phyloP scores from a whole-genome alignment of 2,113 vertebrate species.

The Dermatemys mawii region DNA sequence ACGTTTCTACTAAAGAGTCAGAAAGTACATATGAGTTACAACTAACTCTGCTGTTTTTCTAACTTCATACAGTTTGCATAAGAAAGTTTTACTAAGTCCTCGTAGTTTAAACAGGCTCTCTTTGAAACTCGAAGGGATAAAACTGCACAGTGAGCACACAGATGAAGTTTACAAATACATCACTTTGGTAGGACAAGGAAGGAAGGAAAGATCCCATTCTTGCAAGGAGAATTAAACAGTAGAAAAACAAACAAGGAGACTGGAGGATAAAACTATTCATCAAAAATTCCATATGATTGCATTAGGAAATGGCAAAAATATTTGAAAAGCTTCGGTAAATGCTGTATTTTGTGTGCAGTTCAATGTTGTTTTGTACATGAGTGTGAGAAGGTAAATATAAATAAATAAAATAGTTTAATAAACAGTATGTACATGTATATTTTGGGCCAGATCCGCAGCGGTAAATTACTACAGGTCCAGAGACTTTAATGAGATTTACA shows the following conservation, averaged over 20 bases:
- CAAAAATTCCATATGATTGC: rapidly evolving
- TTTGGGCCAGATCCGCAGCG: not conserved
- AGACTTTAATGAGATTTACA: not conserved
- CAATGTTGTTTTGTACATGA: not conserved
- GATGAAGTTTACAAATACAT: not conserved
- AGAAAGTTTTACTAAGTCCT: not conserved
- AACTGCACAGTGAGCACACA: not conserved
- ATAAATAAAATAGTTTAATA: not conserved
- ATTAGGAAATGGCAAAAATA: not conserved
- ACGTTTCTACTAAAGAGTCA: not conserved
- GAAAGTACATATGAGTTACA: not conserved
- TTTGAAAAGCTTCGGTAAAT: not conserved
- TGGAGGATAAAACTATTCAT: not conserved
- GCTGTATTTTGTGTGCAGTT: not conserved
- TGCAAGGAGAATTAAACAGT: not conserved
- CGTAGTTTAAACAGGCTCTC: conserved; percentile 3
- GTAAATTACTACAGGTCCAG: not conserved
- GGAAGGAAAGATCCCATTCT: not conserved
- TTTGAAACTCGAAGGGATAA: conserved; percentile 16
- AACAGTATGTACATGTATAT: not conserved
- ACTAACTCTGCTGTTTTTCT: not conserved
- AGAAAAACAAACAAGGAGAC: not conserved
- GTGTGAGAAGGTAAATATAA: not conserved
- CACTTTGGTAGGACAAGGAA: not conserved
- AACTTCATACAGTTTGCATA: not conserved